These are phyloP conservation scores for Solenopsis fugax DNA, from an alignment of 1,140 invertebrate species.

Conservation along the genomic window DNA sequence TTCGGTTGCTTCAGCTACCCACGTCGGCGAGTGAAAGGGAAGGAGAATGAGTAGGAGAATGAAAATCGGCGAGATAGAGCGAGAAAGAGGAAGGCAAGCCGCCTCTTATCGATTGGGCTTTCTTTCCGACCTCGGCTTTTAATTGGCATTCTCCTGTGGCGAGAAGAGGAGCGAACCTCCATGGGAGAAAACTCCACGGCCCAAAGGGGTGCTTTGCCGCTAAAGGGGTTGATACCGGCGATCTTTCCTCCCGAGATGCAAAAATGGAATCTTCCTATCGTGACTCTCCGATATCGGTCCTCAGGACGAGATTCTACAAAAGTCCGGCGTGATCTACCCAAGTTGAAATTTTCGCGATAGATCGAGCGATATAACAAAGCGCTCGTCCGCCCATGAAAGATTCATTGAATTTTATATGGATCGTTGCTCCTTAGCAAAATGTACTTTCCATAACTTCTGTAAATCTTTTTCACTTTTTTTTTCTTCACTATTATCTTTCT, in stretches of 20 bases:
- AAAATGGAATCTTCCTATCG: constrained; percentile 60
- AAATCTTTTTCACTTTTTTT: constrained; percentile 3
- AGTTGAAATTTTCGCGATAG: constrained; percentile 25
- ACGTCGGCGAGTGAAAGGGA: constrained; percentile 76
- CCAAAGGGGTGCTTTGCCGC: constrained; percentile 60
- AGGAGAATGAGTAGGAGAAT: constrained; percentile 76
- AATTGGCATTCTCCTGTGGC: constrained; percentile 86
- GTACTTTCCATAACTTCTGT: neutral
- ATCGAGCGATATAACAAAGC: constrained; percentile 31
- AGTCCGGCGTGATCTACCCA: constrained; percentile 31
- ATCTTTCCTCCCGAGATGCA: constrained; percentile 62
- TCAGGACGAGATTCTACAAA: neutral
- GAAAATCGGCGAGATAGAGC: constrained; percentile 76
- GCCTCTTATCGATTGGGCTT: constrained; percentile 86
- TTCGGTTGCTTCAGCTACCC: constrained; percentile 79
- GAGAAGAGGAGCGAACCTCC: constrained; percentile 81
- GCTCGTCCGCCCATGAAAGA: constrained; percentile 14
- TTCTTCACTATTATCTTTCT: neutral
- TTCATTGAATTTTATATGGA: constrained; percentile 40
- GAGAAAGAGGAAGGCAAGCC: constrained; percentile 75
- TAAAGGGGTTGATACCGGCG: constrained; percentile 53
- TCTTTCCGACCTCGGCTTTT: constrained; percentile 85
- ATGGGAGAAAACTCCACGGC: constrained; percentile 68
- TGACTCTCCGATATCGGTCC: constrained; percentile 27
- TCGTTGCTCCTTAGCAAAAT: constrained; percentile 22